Percentiles rank a stretch among this genome's conserved stretches.
These are phyloP conservation scores for Macroramphosus scolopax DNA, from an alignment of 2,797 vertebrate genomes.

Conservation along the genomic window DNA sequence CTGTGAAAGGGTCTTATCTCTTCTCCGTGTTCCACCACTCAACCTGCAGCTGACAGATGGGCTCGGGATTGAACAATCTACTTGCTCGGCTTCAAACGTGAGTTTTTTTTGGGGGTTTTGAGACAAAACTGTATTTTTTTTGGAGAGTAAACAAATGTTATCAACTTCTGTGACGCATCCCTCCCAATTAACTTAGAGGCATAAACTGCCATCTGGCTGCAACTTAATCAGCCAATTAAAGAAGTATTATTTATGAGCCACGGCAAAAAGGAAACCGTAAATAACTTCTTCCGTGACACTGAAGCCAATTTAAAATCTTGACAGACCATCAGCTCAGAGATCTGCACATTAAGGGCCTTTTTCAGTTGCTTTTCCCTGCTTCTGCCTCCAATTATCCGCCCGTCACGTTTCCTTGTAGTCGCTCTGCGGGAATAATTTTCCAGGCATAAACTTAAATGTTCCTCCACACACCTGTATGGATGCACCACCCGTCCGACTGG, in stretches of 20 bases:
- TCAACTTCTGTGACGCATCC: conserved; percentile 22
- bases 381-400: conserved; percentile 65
- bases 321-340: conserved; percentile 49
- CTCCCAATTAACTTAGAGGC: conserved; percentile 41
- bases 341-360: conserved; percentile 27
- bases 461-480: conserved; percentile 45
- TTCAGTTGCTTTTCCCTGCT: conserved; percentile 28
- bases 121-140: not conserved
- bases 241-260: conserved; percentile 41
- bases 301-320: conserved; percentile 64
- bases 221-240: conserved; percentile 65
- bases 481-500: conserved; percentile 22
- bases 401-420: conserved; percentile 40
- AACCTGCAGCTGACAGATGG: conserved; percentile 57
- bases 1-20: conserved; percentile 2
- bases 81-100: conserved; percentile 4
- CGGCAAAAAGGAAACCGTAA: conserved; percentile 26
- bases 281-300: conserved; percentile 43
- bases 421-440: conserved; percentile 46
- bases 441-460: conserved; percentile 19
- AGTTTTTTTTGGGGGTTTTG: too few relatives aligned
- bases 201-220: conserved; percentile 51
- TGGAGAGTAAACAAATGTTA: conserved; percentile 13
- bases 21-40: conserved; percentile 12
- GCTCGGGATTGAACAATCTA: conserved; percentile 9